Base-by-base conservation (phyloP, 2,888 invertebrate species). In the Cheilosia soror region DNA sequence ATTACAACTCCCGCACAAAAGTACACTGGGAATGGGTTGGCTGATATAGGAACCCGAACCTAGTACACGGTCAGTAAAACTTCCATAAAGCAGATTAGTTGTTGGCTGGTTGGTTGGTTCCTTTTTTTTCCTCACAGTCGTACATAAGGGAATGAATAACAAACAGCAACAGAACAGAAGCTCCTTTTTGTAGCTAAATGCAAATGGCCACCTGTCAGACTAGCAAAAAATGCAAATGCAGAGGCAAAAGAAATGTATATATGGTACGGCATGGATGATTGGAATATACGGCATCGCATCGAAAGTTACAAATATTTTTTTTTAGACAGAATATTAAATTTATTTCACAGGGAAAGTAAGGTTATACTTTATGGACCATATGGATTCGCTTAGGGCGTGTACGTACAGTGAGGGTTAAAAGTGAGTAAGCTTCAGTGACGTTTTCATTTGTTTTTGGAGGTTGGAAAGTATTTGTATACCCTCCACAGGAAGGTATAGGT, bases 21-120 rank as follows among this genome's bases (percentile, higher is more conserved):
- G 51, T 68, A 47, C 40, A 58, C 42, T 40, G 51, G 2, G 20
- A 20, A 20, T 20, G 20, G 20, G 49, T 44, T 29, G 75, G 27
- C 47, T 47, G 63, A 11, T 44, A 57, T 31, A 25, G 25, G 25
- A 15, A 15, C 29, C 2, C 20, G 20, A 20, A 20, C 20, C 20
- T 20, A 20, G 20, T 25, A 44, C 57, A 73, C 40, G 73, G 72
- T 63, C 72, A 63, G 78, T 68, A 58, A 78, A 83, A 73, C 72
- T 78, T 83, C 49, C 68, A 72, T 83, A 78, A 83, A 57, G 73
- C 51, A 62, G 78, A 83, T 83, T 78, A 83, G 78, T 68, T 33
- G 31, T 37, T 47, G 44, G 15, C 11, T 13, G 7, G 4, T 2
- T 51, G 0, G 65, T 55, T 37, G n/a, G n/a, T n/a, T n/a, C n/a